Conservation (phyloP, 2,888 invertebrate species). For the Ophioninae sp. region DNA sequence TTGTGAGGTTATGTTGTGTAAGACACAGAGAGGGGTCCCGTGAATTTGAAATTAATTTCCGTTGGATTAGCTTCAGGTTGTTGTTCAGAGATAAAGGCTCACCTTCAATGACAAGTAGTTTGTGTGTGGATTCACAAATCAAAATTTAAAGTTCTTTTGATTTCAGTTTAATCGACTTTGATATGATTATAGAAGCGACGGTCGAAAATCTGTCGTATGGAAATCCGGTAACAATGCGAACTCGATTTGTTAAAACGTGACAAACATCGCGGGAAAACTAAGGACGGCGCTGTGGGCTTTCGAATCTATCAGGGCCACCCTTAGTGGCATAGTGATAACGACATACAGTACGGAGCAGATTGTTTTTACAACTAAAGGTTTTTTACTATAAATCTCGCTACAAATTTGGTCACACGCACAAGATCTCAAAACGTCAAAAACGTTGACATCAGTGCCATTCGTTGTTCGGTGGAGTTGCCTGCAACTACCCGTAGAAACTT, state of each 20-base stretch:
- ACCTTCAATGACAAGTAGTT: background rate
- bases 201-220: no score
- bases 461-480: background rate
- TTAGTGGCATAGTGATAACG: no score
- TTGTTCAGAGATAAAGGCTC: background rate
- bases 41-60: background rate
- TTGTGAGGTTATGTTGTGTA: background rate
- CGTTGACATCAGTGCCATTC: slow-evolving; percentile 8
- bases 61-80: background rate
- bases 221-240: no score
- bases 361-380: no score
- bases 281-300: no score
- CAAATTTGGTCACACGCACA: background rate
- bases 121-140: background rate
- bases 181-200: background rate
- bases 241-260: no score
- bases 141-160: background rate
- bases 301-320: no score
- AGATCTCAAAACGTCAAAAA: background rate
- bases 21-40: no score
- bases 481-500: background rate
- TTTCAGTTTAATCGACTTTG: background rate
- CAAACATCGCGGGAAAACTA: no score
- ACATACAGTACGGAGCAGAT: no score
- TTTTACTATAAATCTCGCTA: no score